Evolutionary conservation across 1,140 invertebrate genomes (phyloP).

Genomic region (Sminthurides bifidus): DNA sequence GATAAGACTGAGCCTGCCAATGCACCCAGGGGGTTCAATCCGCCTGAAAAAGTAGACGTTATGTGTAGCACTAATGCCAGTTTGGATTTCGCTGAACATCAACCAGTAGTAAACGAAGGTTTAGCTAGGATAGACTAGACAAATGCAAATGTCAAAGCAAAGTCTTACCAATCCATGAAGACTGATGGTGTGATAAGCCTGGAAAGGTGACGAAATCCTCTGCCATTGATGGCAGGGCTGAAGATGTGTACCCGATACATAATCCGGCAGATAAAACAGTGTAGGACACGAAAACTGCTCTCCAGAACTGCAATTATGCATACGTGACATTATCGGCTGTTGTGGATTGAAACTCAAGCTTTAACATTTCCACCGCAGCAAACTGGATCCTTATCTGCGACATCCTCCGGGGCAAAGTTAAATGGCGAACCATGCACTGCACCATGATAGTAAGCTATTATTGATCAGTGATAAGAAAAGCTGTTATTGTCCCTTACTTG

Average conservation of each 20-base stretch:
- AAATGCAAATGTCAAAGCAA: background rate
- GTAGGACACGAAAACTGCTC: conserved; percentile 11
- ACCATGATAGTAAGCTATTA: no score
- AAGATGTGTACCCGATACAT: conserved; percentile 22
- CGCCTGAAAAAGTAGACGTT: conserved; percentile 11
- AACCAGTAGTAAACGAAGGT: background rate
- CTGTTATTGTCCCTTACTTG: no score
- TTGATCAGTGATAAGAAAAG: no score
- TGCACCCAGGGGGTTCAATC: conserved; percentile 25
- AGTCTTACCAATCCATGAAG: conserved; percentile 26
- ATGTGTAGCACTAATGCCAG: no score
- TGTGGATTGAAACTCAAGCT: no score
- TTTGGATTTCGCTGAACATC: no score
- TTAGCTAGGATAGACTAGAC: background rate
- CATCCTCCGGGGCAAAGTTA: no score
- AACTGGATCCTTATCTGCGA: no score
- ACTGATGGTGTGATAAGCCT: conserved; percentile 8
- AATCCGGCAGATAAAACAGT: conserved; percentile 22
- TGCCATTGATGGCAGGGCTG: conserved; percentile 21
- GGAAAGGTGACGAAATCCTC: conserved; percentile 14
- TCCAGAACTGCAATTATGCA: conserved; percentile 18
- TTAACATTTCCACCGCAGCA: no score
- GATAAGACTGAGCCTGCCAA: conserved; percentile 12
- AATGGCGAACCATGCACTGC: no score
- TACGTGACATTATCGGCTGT: no score